Conservation (phyloP, 2,797 vertebrate genomes). For the Vultur gryphus region DNA sequence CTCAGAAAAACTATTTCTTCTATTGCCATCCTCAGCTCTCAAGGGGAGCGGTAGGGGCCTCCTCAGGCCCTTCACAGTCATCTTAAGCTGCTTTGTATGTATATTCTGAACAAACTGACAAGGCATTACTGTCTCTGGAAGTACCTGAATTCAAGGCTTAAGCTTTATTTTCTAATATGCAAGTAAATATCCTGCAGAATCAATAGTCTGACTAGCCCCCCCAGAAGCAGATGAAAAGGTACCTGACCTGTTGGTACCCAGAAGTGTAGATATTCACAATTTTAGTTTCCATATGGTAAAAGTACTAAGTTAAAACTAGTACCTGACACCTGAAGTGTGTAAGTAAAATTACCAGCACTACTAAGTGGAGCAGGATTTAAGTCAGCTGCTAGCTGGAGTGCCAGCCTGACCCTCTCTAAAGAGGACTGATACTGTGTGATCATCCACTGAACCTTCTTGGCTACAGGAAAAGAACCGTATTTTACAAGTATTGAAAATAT, state of each 20-base stretch:
- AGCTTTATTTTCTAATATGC: background rate
- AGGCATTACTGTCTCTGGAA: background rate
- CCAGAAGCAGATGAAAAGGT: background rate
- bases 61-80: background rate
- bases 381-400: background rate
- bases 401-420: background rate
- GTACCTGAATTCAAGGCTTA: constrained; percentile 33
- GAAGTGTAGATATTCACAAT: background rate
- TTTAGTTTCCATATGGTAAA: background rate
- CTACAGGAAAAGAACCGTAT: background rate
- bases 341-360: background rate
- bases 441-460: background rate
- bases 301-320: background rate
- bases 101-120: background rate
- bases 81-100: background rate
- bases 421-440: background rate
- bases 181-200: background rate
- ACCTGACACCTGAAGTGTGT: constrained; percentile 21
- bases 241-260: background rate
- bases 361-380: background rate
- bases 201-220: background rate
- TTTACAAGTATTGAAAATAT: background rate
- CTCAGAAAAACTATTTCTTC: background rate
- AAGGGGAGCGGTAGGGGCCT: background rate
- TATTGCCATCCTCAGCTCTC: background rate